Percentiles rank a stretch among this genome's conserved stretches.
phyloP scores from a whole-genome alignment of 2,797 vertebrate genomes.

The Lepilemur ruficaudatus region DNA sequence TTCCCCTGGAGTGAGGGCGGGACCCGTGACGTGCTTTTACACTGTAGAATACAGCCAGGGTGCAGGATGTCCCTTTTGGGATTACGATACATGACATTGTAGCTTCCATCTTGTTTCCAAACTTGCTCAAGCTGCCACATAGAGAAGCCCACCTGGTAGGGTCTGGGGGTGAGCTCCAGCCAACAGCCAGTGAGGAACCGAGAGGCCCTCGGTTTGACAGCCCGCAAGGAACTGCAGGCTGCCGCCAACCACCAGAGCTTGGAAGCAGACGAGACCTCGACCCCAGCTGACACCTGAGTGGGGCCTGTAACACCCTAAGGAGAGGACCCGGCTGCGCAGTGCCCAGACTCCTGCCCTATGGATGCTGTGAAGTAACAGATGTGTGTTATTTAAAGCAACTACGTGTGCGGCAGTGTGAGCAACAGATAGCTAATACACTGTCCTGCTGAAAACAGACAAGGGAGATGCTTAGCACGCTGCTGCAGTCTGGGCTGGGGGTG shows the following conservation, averaged over 20 bases:
- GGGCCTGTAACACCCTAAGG: background rate
- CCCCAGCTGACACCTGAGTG: background rate
- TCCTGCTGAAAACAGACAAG: fast-evolving
- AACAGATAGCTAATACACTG: fast-evolving
- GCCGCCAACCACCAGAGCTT: fast-evolving
- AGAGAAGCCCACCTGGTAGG: background rate
- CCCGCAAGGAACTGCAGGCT: fast-evolving
- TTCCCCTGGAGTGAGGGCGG: background rate
- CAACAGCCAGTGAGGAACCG: background rate
- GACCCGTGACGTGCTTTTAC: background rate
- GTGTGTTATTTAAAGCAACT: background rate
- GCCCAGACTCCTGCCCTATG: background rate
- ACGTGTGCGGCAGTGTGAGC: no score
- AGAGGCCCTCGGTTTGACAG: background rate
- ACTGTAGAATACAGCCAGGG: background rate
- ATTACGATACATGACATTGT: fast-evolving
- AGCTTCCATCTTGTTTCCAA: background rate
- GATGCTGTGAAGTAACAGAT: background rate
- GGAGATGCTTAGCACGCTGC: background rate
- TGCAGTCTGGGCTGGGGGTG: background rate
- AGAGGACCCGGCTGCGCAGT: background rate
- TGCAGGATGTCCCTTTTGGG: background rate
- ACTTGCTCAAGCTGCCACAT: background rate
- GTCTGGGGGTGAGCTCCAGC: background rate
- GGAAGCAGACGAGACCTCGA: background rate